These are phyloP conservation scores for Leptodactylus fuscus DNA, from an alignment of 2,113 vertebrate species.

Conservation along the genomic window DNA sequence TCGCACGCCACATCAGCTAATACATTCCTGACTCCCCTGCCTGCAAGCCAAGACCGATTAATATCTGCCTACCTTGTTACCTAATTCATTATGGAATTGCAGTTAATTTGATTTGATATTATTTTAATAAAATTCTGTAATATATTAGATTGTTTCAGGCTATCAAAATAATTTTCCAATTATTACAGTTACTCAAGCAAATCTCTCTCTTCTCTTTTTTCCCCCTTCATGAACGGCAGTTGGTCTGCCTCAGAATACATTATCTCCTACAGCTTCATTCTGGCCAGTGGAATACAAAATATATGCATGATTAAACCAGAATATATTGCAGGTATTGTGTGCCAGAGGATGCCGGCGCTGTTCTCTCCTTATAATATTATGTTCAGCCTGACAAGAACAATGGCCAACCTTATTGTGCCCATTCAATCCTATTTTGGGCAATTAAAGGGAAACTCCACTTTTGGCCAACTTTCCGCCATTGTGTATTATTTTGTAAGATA, in stretches of 20 bases:
- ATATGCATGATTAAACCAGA: constrained; percentile 89
- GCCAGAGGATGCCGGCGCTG: constrained; percentile 61
- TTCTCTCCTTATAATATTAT: constrained; percentile 19
- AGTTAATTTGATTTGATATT: constrained; percentile 99
- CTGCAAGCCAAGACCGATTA: constrained; percentile 94
- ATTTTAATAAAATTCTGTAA: constrained; percentile 99
- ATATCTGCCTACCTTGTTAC: constrained; percentile 99
- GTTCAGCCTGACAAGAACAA: constrained; percentile 20
- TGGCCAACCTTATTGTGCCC: not conserved
- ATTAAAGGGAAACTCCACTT: not conserved
- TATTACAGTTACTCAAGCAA: constrained; percentile 99
- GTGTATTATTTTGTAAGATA: not conserved
- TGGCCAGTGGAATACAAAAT: constrained; percentile 78
- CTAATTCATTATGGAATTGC: constrained; percentile 99
- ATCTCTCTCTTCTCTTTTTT: constrained; percentile 72
- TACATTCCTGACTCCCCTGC: constrained; percentile 89
- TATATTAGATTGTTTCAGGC: constrained; percentile 99
- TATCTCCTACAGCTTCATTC: constrained; percentile 92
- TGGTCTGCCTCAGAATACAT: constrained; percentile 95
- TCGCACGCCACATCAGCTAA: constrained; percentile 85
- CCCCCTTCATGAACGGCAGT: constrained; percentile 86
- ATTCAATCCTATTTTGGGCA: not conserved
- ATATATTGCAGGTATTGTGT: constrained; percentile 80
- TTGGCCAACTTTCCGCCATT: not conserved
- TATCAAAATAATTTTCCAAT: constrained; percentile 99